Evolutionary conservation across 2,113 vertebrate genomes (phyloP).

Genomic region (Camelus dromedarius): DNA sequence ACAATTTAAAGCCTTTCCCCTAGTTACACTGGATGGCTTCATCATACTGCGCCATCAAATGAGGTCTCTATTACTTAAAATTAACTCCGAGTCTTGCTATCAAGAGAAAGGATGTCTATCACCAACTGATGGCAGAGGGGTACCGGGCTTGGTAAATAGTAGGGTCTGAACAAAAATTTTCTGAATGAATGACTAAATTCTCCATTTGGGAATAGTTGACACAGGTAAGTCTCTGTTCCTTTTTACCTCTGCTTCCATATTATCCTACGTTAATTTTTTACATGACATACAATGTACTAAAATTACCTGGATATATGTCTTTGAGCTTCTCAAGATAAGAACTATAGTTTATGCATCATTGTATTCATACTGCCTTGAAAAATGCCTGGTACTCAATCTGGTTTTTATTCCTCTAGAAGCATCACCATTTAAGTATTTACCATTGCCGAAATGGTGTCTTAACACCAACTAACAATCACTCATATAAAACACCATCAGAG

Average conservation of each 20-base stretch:
- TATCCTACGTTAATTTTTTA: neutral
- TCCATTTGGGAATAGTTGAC: neutral
- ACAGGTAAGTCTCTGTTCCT: neutral
- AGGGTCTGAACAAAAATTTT: neutral
- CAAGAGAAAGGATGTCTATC: neutral
- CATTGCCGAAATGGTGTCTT: neutral
- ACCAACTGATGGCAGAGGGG: fast-evolving
- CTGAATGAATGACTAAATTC: neutral
- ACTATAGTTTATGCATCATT: neutral
- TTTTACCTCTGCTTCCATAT: neutral
- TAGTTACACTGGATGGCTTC: neutral
- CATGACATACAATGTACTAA: neutral
- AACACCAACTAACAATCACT: neutral
- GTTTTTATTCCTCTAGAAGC: neutral
- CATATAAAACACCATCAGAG: neutral
- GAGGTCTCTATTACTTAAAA: neutral
- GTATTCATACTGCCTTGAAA: neutral
- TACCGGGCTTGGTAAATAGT: neutral
- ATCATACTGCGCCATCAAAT: neutral
- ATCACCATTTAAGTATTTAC: neutral
- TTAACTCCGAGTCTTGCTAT: neutral
- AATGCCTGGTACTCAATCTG: neutral
- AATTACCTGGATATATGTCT: neutral
- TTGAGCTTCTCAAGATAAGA: neutral
- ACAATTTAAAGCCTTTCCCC: neutral